Conservation (phyloP, 2,797 vertebrate species). For the Onychomys arenicola region DNA sequence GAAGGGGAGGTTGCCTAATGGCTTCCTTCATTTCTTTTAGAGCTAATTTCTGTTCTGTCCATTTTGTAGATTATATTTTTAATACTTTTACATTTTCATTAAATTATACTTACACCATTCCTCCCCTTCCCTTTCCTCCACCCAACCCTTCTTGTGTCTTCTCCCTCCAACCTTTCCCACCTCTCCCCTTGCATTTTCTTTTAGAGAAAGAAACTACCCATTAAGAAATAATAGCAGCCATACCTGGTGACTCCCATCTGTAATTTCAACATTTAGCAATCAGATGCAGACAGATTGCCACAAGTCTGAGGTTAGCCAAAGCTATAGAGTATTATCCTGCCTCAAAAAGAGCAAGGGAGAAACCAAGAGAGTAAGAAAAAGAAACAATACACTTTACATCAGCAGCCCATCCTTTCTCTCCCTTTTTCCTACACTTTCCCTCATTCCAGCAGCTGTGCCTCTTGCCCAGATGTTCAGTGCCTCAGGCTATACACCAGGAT, state of each 20-base stretch:
- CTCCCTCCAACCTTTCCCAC: not conserved
- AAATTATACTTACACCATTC: not conserved
- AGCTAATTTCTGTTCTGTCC: constrained; percentile 4
- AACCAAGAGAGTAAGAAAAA: not conserved
- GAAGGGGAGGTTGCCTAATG: constrained; percentile 43
- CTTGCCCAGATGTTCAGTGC: not conserved
- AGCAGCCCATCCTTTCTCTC: not conserved
- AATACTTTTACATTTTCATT: not conserved
- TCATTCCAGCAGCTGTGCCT: not conserved
- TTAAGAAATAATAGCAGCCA: not conserved
- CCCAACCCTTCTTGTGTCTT: not conserved
- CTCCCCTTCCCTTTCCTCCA: not conserved
- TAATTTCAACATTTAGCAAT: not conserved
- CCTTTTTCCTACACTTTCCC: not conserved
- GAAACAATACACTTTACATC: not conserved
- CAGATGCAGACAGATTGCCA: not conserved
- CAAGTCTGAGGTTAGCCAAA: not conserved
- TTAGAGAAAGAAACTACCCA: not conserved
- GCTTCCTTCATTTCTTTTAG: constrained; percentile 19
- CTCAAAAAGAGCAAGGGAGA: no score
- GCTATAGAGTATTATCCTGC: not conserved
- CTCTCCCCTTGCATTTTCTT: not conserved
- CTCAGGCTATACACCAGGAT: not conserved
- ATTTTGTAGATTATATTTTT: not conserved
- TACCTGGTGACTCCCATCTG: not conserved